These are phyloP conservation scores for Poecilia gillii DNA, from an alignment of 2,797 vertebrate species.

Conservation along the genomic window DNA sequence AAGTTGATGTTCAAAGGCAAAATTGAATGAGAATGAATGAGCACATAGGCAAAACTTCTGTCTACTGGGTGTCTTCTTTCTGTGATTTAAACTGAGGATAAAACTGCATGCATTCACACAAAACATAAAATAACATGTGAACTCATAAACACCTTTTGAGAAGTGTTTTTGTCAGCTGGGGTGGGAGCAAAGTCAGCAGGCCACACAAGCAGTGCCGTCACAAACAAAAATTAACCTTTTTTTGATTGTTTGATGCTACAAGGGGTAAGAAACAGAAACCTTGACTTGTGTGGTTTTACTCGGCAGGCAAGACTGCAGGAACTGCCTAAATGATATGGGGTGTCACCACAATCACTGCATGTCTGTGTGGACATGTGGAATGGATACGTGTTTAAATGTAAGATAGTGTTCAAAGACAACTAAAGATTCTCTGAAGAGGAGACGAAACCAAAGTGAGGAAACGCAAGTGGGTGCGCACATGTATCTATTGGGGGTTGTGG, in stretches of 20 bases:
- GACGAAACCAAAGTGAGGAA: conserved; percentile 27
- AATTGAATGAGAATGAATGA: background rate
- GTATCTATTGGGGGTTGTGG: conserved; percentile 36
- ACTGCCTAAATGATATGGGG: conserved; percentile 25
- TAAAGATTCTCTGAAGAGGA: conserved; percentile 20
- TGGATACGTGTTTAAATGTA: conserved; percentile 16
- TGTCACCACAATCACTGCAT: conserved; percentile 6
- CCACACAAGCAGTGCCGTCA: conserved; percentile 37
- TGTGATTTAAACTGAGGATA: conserved; percentile 2
- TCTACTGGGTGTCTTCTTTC: background rate
- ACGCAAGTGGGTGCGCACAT: conserved; percentile 32
- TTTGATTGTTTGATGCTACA: conserved; percentile 57
- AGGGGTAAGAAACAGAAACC: conserved; percentile 44
- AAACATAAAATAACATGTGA: conserved; percentile 9
- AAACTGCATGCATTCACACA: conserved; percentile 12
- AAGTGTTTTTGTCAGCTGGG: conserved; percentile 16
- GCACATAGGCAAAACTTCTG: background rate
- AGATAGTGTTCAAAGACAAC: conserved; percentile 16
- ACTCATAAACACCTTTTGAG: conserved; percentile 34
- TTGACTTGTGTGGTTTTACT: conserved; percentile 54
- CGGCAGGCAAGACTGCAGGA: conserved; percentile 49
- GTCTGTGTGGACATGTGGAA: conserved; percentile 37
- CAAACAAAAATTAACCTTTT: conserved; percentile 51
- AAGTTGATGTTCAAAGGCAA: background rate
- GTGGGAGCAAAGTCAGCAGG: conserved; percentile 56